Evolutionary conservation across 2,797 vertebrate species (phyloP), one percentile per base, ranked within the genome.

Genomic region (Orientallactaga sibirica): DNA sequence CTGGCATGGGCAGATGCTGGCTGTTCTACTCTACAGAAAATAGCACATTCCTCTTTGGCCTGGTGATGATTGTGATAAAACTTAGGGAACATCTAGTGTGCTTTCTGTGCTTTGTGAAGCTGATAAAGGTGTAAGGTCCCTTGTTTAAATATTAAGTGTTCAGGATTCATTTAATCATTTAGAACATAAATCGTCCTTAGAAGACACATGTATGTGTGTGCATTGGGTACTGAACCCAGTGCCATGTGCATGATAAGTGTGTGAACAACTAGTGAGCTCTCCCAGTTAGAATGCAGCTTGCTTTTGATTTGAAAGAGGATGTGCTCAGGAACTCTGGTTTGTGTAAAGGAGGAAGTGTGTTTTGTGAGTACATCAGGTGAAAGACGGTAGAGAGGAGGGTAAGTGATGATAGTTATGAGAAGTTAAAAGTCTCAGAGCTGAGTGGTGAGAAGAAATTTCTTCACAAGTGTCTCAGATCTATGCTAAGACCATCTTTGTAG

Each of bases 241-340:
- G 7, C 20, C 37, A 43, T 43, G 19, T 18, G 41, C 9, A 43
- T 33, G 3, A 5, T 68, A 83, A 83, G 64, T n/a, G 52, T 68
- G 24, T 48, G 24, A 20, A 27, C 27, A 62, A 41, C 25, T 27
- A 43, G n/a, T 78, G 64, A 78, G 4, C 27, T 61, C 48, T 18
- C 16, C 48, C 48, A 48, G 48, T 48, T 11, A 73, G 18, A 5
- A n/a, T 85, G 20, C 9, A 48, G 43, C 68, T 11, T 85, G 61
- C 8, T 80, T 95, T 83, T 88, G 52, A 61, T 82, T 75, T 94
- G 81, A 73, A 87, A 90, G 11, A 83, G 16, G 61, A 75, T 89
- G n/a, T 22, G 43, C 19, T 85, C 1, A 37, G n/a, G 48, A 82
- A 70, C 41, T n/a, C 5, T 66, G 22, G 16, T 33, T 85, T 15